Percentiles rank a stretch among this genome's conserved stretches.
Evolutionary conservation across 2,888 invertebrate species (phyloP).

Genomic region (Eutolmus rufibarbis): DNA sequence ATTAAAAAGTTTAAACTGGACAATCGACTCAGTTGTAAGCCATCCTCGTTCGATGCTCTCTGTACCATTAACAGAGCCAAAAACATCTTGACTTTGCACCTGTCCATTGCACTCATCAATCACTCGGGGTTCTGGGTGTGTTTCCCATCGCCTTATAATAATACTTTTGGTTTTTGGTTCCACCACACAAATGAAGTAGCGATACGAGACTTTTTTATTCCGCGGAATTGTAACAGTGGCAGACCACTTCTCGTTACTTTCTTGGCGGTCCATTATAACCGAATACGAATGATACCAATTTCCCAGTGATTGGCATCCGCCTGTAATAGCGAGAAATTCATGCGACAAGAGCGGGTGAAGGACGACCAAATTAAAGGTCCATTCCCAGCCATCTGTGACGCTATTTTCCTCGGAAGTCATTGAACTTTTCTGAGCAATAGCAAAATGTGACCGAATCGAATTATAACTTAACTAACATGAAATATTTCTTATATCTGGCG

Average conservation of each 20-base stretch:
- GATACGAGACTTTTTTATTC: constrained; percentile 72
- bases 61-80: constrained; percentile 70
- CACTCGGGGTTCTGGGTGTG: constrained; percentile 72
- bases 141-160: constrained; percentile 82
- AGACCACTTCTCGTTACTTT: constrained; percentile 67
- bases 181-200: constrained; percentile 77
- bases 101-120: constrained; percentile 62
- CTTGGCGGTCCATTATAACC: constrained; percentile 65
- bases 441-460: background rate
- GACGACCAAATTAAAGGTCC: constrained; percentile 63
- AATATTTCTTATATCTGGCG: too few species aligned
- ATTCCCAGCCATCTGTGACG: background rate
- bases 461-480: background rate
- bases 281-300: constrained; percentile 73
- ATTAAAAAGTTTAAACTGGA: constrained; percentile 83
- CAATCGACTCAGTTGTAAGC: constrained; percentile 80
- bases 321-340: constrained; percentile 75
- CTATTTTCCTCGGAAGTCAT: background rate
- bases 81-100: constrained; percentile 64
- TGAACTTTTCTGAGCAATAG: background rate
- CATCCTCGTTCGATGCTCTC: constrained; percentile 76
- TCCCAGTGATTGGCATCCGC: constrained; percentile 72
- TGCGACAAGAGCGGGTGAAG: constrained; percentile 65
- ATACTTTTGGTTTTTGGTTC: constrained; percentile 65
- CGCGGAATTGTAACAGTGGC: constrained; percentile 71